These are phyloP conservation scores for Garra rufa DNA, from an alignment of 2,113 vertebrate genomes.

Conservation along the genomic window DNA sequence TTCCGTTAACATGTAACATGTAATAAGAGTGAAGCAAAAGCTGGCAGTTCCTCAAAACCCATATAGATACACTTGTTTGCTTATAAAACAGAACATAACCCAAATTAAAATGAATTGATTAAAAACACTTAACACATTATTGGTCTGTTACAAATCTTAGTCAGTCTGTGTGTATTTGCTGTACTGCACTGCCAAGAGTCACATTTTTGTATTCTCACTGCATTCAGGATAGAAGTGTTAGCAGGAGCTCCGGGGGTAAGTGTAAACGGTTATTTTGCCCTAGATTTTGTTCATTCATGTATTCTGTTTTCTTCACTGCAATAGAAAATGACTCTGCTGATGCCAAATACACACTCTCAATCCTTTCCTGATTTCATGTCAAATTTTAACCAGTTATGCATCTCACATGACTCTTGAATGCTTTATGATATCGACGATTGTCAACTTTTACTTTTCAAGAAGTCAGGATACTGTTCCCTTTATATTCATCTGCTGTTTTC, in stretches of 20 bases:
- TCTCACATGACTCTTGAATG: background rate
- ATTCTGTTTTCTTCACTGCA: slow-evolving; percentile 66
- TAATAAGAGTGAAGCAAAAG: background rate
- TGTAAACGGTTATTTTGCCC: slow-evolving; percentile 4
- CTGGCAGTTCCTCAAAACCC: slow-evolving; percentile 9
- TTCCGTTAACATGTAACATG: background rate
- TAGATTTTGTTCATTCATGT: slow-evolving; percentile 75
- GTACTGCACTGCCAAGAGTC: background rate
- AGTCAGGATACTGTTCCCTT: background rate
- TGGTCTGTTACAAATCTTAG: background rate
- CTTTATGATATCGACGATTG: background rate
- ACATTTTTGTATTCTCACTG: slow-evolving; percentile 30
- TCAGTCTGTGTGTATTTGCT: background rate
- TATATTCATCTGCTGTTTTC: background rate
- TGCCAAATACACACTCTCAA: slow-evolving; percentile 35
- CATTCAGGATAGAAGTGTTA: background rate
- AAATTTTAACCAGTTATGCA: background rate
- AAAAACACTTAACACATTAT: background rate
- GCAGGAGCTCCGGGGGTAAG: slow-evolving; percentile 44
- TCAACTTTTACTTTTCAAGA: background rate
- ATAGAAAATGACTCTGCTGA: slow-evolving; percentile 67
- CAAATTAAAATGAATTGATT: background rate
- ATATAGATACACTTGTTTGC: background rate
- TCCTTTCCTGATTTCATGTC: slow-evolving; percentile 7
- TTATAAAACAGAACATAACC: background rate